Percentiles rank a stretch among this genome's conserved stretches.
phyloP scores from a whole-genome alignment of 2,888 invertebrate species.

The Eupithecia tripunctaria region DNA sequence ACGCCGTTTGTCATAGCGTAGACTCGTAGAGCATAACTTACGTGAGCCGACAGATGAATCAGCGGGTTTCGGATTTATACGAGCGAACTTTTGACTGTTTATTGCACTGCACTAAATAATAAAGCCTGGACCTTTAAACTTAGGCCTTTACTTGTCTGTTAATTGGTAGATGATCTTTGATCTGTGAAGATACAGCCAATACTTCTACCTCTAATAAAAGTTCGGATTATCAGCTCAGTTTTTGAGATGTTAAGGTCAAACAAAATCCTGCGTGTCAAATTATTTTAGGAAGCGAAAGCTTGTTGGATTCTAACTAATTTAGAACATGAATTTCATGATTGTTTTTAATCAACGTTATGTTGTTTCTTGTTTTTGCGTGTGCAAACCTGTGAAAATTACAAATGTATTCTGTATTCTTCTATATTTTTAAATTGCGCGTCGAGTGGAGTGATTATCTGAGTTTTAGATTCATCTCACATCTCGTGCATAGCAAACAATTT shows the following conservation, averaged over 20 bases:
- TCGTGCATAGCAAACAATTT: neutral
- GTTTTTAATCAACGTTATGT: neutral
- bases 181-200: neutral
- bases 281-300: neutral
- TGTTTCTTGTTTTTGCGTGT: neutral
- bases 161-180: neutral
- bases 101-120: slow-evolving; percentile 40
- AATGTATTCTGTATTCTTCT: neutral
- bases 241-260: neutral
- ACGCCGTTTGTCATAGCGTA: slow-evolving; percentile 64
- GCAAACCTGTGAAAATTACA: neutral
- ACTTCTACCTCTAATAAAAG: neutral
- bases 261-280: neutral
- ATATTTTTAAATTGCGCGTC: neutral
- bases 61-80: slow-evolving; percentile 67
- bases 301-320: neutral
- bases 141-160: neutral
- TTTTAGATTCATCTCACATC: neutral
- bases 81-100: slow-evolving; percentile 57
- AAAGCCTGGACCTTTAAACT: neutral
- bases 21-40: slow-evolving; percentile 65
- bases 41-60: slow-evolving; percentile 63
- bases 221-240: neutral
- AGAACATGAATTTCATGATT: neutral
- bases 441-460: neutral